Evolutionary conservation across 2,888 invertebrate genomes (phyloP).

Genomic region (Drosophila prolongata): DNA sequence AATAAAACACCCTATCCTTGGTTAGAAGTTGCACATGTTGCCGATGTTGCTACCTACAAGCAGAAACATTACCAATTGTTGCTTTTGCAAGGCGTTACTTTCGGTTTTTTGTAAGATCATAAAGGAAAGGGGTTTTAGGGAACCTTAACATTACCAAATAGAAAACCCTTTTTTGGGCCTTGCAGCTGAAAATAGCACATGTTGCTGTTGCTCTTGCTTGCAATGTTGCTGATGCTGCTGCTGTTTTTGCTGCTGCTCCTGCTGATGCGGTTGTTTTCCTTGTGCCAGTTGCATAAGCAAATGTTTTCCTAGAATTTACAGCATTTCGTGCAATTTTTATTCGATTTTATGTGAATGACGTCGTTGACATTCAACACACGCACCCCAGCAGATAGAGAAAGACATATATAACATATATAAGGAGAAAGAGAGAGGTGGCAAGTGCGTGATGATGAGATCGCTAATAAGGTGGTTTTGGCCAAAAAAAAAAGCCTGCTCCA

Average conservation of each 20-base stretch:
- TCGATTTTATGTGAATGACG: slow-evolving; percentile 67
- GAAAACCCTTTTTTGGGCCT: not conserved
- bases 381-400: slow-evolving; percentile 2
- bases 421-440: slow-evolving; percentile 6
- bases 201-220: not conserved
- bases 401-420: not conserved
- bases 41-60: not conserved
- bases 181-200: not conserved
- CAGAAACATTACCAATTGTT: not conserved
- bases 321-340: slow-evolving; percentile 58
- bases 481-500: slow-evolving; percentile 59
- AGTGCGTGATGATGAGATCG: slow-evolving; percentile 32
- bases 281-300: slow-evolving; percentile 67
- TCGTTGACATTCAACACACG: slow-evolving; percentile 67
- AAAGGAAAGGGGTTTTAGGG: no score
- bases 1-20: not conserved
- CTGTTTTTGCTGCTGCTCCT: not conserved
- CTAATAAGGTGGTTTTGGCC: slow-evolving; percentile 67
- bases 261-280: slow-evolving; percentile 56
- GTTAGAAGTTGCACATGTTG: not conserved
- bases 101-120: not conserved
- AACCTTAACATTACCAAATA: not conserved
- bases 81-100: not conserved
- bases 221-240: not conserved
- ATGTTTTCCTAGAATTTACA: slow-evolving; percentile 74